Evolutionary conservation across 53 echinoderm and acorn worm species (phyloP).

Genomic region (Astropecten irregularis): DNA sequence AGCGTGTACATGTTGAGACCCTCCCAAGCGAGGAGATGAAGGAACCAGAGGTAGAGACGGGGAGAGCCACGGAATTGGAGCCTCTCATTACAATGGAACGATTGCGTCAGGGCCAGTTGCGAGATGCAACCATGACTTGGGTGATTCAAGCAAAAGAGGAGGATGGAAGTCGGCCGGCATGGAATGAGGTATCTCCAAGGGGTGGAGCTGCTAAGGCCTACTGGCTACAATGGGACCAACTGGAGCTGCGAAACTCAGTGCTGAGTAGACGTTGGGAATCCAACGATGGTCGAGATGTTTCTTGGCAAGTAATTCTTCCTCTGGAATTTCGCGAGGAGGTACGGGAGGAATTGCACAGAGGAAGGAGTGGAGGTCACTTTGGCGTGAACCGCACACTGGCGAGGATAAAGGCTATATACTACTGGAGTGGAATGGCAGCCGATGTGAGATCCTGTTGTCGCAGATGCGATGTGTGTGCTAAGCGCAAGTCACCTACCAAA

Average conservation of each 20-base stretch:
- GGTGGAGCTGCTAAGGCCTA: not conserved
- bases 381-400: constrained; percentile 10
- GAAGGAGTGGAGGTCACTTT: not conserved
- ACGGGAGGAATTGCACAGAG: not conserved
- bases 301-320: not conserved
- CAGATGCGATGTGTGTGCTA: not conserved
- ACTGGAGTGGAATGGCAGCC: not conserved
- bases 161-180: not conserved
- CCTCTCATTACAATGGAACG: not conserved
- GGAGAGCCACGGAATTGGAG: not conserved
- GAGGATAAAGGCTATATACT: not conserved
- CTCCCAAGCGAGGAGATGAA: not conserved
- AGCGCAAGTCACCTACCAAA: not conserved
- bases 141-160: constrained; percentile 29
- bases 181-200: constrained; percentile 1
- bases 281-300: not conserved
- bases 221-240: constrained; percentile 32
- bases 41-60: not conserved
- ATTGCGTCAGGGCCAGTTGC: not conserved
- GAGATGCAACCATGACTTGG: not conserved
- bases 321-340: not conserved
- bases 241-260: not conserved
- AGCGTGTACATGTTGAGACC: not conserved
- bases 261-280: not conserved
- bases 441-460: constrained; percentile 9